These are phyloP conservation scores for Apomyelois bistriatella DNA, from an alignment of 2,888 invertebrate genomes.

Conservation along the genomic window DNA sequence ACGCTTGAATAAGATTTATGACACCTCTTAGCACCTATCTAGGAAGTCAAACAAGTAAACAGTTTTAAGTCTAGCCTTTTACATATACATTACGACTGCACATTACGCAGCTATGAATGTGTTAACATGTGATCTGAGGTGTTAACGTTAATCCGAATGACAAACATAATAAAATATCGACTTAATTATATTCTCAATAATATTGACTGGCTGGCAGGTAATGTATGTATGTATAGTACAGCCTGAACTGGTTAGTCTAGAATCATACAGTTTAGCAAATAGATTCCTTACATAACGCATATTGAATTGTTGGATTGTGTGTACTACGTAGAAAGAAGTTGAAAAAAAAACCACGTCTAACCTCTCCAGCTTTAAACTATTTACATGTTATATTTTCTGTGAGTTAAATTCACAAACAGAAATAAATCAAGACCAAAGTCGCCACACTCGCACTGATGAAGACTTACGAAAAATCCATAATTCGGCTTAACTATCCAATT, in stretches of 20 bases:
- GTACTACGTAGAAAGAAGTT: neutral
- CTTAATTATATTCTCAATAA: neutral
- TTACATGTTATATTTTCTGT: too few species aligned
- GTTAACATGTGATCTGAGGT: too few species aligned
- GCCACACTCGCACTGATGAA: too few species aligned
- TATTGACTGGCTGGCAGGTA: neutral
- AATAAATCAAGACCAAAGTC: too few species aligned
- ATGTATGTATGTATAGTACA: neutral
- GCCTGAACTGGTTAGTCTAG: neutral
- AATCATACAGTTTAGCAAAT: neutral
- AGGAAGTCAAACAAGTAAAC: constrained; percentile 8
- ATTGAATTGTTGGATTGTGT: neutral
- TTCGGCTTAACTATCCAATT: too few species aligned
- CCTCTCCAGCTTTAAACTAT: too few species aligned
- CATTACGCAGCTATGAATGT: neutral
- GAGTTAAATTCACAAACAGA: too few species aligned
- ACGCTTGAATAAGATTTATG: constrained; percentile 16
- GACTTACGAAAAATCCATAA: too few species aligned
- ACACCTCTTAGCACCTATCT: constrained; percentile 21
- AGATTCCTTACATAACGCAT: too few species aligned
- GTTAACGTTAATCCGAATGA: neutral
- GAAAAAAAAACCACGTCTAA: too few species aligned
- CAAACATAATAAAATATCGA: constrained; percentile 1
- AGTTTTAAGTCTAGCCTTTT: neutral
- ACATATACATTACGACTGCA: constrained; percentile 2